Evolutionary conservation across 2,113 vertebrate genomes (phyloP).

Genomic region (Panthera leo): DNA sequence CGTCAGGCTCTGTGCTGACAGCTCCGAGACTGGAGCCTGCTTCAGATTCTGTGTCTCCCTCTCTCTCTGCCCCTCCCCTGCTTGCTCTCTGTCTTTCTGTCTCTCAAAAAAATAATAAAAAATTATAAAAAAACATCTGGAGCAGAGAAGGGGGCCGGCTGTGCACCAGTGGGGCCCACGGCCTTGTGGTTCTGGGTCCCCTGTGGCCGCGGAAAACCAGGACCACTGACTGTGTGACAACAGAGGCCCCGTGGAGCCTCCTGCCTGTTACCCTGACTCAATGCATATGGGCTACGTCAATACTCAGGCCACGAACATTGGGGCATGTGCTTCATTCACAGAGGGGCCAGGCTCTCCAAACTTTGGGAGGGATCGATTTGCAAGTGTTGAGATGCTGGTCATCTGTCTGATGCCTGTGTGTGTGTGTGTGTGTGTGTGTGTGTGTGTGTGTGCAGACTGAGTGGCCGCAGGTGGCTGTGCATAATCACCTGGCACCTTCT

Average conservation of each 20-base stretch:
- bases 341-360: not conserved
- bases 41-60: too few species aligned
- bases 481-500: not conserved
- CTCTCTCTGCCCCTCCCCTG: too few species aligned
- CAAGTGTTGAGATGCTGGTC: not conserved
- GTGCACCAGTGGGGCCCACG: rapidly evolving
- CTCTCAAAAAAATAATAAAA: too few species aligned
- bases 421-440: rapidly evolving
- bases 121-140: too few species aligned
- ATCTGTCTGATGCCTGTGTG: not conserved
- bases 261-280: not conserved
- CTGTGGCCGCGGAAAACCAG: rapidly evolving
- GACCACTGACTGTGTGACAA: not conserved
- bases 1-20: too few species aligned
- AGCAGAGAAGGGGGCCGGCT: not conserved
- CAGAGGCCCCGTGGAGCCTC: rapidly evolving
- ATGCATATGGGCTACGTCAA: too few species aligned
- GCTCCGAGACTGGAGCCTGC: too few species aligned
- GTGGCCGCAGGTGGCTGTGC: not conserved
- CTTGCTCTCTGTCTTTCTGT: too few species aligned
- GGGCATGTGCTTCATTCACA: too few species aligned
- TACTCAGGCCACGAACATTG: rapidly evolving
- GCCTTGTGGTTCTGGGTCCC: not conserved
- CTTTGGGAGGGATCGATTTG: not conserved
- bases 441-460: not conserved